A percentile compares a stretch with the other conserved stretches of the same genome.
These are phyloP conservation scores for Margarornis squamiger DNA, from an alignment of 2,797 vertebrate species.

Conservation along the genomic window DNA sequence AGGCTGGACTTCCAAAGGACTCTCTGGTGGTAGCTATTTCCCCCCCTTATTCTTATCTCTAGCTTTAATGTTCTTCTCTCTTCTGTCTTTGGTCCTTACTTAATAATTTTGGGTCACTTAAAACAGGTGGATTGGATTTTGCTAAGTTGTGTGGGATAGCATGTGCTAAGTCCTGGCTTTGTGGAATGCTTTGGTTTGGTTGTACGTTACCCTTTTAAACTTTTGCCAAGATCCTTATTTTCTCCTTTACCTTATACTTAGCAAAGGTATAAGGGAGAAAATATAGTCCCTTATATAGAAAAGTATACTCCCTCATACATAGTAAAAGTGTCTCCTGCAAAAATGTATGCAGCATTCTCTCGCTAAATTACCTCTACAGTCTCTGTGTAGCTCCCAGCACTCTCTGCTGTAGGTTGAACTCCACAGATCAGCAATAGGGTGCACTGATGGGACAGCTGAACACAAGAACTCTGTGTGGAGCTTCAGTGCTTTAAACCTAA, in stretches of 20 bases:
- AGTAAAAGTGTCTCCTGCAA: background rate
- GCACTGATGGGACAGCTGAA: background rate
- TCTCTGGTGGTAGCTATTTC: background rate
- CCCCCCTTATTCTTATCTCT: background rate
- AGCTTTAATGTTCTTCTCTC: background rate
- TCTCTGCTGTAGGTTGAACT: background rate
- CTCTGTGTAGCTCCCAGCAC: background rate
- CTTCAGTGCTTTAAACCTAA: background rate
- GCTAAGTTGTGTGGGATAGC: background rate
- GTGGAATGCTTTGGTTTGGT: background rate
- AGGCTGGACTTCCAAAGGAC: background rate
- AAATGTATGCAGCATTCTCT: background rate
- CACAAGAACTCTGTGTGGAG: background rate
- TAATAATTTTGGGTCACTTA: background rate
- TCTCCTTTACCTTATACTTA: background rate
- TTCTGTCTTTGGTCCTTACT: background rate
- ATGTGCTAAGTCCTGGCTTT: background rate
- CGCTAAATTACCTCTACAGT: background rate
- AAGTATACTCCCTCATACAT: too few relatives aligned
- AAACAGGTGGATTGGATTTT: background rate
- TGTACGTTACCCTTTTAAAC: background rate
- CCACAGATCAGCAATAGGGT: background rate
- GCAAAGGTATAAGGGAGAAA: too few relatives aligned
- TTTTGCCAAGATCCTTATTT: background rate
- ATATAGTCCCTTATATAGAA: too few relatives aligned